These are phyloP conservation scores for Pyrocoelia pectoralis DNA, from an alignment of 2,888 invertebrate genomes.

Conservation along the genomic window DNA sequence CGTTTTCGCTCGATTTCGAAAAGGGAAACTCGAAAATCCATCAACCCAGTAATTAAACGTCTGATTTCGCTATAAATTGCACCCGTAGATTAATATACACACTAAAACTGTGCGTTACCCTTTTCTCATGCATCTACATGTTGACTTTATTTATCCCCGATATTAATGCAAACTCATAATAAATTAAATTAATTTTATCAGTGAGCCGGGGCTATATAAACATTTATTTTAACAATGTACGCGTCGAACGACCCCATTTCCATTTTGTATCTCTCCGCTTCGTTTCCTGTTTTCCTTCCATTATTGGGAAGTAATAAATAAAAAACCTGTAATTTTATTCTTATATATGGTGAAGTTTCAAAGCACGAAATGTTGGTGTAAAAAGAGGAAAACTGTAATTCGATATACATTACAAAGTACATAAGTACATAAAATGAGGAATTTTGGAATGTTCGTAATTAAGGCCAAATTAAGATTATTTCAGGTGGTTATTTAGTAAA, in stretches of 20 bases:
- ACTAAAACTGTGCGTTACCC: slow-evolving; percentile 9
- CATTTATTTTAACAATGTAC: not conserved
- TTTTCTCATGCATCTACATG: not conserved
- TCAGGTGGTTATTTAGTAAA: no score
- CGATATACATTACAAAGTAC: no score
- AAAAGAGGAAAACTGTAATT: no score
- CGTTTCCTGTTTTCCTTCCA: not conserved
- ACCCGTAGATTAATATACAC: not conserved
- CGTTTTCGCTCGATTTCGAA: no score
- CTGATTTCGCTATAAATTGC: not conserved
- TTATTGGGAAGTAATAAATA: not conserved
- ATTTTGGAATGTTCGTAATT: no score
- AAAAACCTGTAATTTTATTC: not conserved
- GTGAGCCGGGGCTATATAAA: not conserved
- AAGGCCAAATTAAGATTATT: no score
- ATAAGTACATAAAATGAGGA: no score
- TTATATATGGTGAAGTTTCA: no score
- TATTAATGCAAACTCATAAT: not conserved
- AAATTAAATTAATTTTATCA: not conserved
- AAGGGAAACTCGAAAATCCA: no score
- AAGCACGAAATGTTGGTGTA: no score
- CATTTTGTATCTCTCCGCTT: not conserved
- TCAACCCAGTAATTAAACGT: no score
- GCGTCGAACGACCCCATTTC: not conserved
- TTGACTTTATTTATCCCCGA: not conserved